These are phyloP conservation scores for Acronicta psi DNA, from an alignment of 2,888 invertebrate genomes.

Conservation along the genomic window DNA sequence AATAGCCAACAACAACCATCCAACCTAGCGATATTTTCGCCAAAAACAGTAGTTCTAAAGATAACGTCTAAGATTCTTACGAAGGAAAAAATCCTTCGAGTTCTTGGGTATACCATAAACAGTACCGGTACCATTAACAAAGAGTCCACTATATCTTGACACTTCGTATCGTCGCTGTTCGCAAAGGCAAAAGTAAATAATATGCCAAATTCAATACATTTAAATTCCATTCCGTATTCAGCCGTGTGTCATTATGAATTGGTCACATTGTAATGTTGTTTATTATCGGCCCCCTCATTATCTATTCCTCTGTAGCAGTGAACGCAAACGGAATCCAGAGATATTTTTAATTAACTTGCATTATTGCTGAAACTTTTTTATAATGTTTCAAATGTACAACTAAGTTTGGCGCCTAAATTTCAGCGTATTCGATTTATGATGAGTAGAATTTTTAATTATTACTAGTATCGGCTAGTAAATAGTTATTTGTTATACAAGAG, in stretches of 20 bases:
- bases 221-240: conserved; percentile 12
- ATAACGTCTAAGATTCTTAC: conserved; percentile 47
- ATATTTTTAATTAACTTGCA: conserved; percentile 71
- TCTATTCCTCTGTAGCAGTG: conserved; percentile 54
- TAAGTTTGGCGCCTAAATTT: conserved; percentile 55
- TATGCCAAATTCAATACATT: conserved; percentile 33
- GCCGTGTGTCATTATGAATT: conserved; percentile 21
- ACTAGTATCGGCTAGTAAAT: too few relatives aligned
- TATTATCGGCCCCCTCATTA: conserved; percentile 56
- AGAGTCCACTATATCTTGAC: conserved; percentile 13
- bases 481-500: too few relatives aligned
- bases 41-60: conserved; percentile 39
- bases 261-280: conserved; percentile 37
- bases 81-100: conserved; percentile 33
- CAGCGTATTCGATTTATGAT: conserved; percentile 55
- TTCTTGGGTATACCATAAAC: conserved; percentile 38
- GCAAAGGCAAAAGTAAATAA: conserved; percentile 18
- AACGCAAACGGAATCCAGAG: conserved; percentile 55
- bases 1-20: conserved; percentile 41
- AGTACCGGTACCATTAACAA: conserved; percentile 27
- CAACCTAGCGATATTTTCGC: conserved; percentile 46
- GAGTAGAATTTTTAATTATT: conserved; percentile 25
- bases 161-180: conserved; percentile 8
- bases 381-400: conserved; percentile 58
- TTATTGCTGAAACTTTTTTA: conserved; percentile 60